Evolutionary conservation across 2,797 vertebrate species (phyloP), one percentile per base, ranked within the genome.

Genomic region (Trachurus trachurus): DNA sequence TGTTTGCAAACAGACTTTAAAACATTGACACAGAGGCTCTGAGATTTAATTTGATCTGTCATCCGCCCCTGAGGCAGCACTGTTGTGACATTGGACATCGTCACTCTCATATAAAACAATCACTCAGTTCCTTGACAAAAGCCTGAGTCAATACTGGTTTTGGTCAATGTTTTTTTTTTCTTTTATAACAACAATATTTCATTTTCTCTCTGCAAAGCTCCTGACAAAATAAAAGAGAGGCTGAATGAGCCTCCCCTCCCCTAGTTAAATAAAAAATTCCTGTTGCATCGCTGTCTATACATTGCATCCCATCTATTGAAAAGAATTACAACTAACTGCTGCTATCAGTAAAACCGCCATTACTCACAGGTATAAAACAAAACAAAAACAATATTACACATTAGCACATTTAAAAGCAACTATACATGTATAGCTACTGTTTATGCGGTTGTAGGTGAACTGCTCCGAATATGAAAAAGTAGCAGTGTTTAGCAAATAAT

Each of bases 191-290:
- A 47, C 69, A 44, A 71, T 49, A 56, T 4, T 68, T 71, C 2
- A 34, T 78, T 81, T 79, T 65, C 62, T 80, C 44, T 60, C 57
- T 64, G 59, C 39, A 73, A 85, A 78, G 29, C 64, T 29, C 44
- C 63, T 63, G 21, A 67, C 67, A 71, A 77, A 84, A 80, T 67
- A 82, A 70, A 81, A 59, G 22, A 45, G 67, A 63, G 74, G 57
- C 66, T 79, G 66, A 87, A 82, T 75, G 60, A 71, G 42, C 58
- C 78, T 79, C 65, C 50, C 73, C 60, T 80, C 82, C 65, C 50
- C 73, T 78, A 15, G 9, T 61, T 86, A 84, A 89, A 92, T 89
- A 76, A 17, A 17, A 83, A 54, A 70, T 74, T 76, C 69, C 59
- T 70, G 6, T 84, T 78, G 80, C 70, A 71, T 40, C 78, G 85